Percentiles rank a stretch among this genome's conserved stretches.
Conservation (phyloP, 2,888 invertebrate species). For the Cactoblastis cactorum region DNA sequence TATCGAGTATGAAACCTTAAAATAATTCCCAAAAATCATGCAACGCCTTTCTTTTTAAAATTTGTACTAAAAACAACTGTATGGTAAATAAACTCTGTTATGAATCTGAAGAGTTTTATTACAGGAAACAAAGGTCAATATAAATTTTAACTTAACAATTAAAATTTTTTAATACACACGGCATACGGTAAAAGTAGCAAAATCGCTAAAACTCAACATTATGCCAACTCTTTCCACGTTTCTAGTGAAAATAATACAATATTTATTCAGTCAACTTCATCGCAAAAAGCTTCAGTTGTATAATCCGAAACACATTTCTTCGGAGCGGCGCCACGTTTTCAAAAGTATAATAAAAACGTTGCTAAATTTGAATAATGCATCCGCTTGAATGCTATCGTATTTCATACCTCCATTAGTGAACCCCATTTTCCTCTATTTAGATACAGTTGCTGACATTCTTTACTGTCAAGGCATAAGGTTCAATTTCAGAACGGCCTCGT, state of each 20-base stretch:
- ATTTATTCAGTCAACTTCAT: conserved; percentile 12
- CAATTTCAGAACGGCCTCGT: neutral
- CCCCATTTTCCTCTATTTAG: conserved; percentile 34
- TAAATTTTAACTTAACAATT: too few relatives aligned
- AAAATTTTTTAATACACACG: too few relatives aligned
- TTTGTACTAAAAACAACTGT: too few relatives aligned
- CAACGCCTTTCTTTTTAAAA: too few relatives aligned
- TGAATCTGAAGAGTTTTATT: too few relatives aligned
- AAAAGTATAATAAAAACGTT: conserved; percentile 46
- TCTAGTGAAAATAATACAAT: neutral
- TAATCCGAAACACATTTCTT: conserved; percentile 28
- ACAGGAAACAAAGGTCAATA: too few relatives aligned
- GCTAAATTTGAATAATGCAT: conserved; percentile 66
- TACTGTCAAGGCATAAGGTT: conserved; percentile 6
- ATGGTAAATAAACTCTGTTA: too few relatives aligned
- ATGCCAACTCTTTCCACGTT: neutral
- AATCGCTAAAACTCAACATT: neutral
- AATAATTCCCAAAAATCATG: too few relatives aligned
- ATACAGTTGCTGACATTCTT: conserved; percentile 3
- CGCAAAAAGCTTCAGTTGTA: conserved; percentile 19
- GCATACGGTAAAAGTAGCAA: too few relatives aligned
- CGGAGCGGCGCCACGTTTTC: conserved; percentile 16
- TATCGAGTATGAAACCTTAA: too few relatives aligned
- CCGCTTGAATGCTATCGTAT: conserved; percentile 59
- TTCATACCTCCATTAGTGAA: conserved; percentile 64